Evolutionary conservation across 2,888 invertebrate genomes (phyloP).

Genomic region (Drosophila cracens): DNA sequence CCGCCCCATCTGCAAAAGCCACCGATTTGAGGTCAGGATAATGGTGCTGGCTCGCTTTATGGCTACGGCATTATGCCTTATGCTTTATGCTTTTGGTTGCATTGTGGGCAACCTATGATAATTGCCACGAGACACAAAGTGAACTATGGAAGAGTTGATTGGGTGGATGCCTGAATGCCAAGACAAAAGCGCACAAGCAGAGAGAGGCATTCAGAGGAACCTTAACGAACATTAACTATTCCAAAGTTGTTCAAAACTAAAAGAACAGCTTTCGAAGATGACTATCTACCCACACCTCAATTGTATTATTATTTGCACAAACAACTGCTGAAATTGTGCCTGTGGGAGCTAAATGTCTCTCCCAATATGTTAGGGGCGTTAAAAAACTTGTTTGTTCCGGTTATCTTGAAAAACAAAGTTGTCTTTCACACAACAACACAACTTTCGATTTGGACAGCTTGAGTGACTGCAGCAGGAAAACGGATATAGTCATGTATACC

Average conservation of each 20-base stretch:
- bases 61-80: constrained; percentile 31
- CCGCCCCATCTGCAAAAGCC: background rate
- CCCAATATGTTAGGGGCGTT: background rate
- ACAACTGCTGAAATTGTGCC: background rate
- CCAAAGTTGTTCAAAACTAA: background rate
- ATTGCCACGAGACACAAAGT: constrained; percentile 44
- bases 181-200: background rate
- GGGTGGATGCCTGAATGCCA: background rate
- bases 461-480: background rate
- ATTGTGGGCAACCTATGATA: constrained; percentile 64
- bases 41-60: constrained; percentile 27
- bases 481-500: background rate
- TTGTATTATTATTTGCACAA: background rate
- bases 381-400: background rate
- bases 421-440: background rate
- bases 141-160: constrained; percentile 5
- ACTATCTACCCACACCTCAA: background rate
- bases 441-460: background rate
- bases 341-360: background rate
- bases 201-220: background rate
- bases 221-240: background rate
- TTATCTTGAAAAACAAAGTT: background rate
- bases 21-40: constrained; percentile 31
- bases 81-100: constrained; percentile 18
- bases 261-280: background rate